phyloP scores from a whole-genome alignment of 2,113 vertebrate species.

The Sorex araneus region DNA sequence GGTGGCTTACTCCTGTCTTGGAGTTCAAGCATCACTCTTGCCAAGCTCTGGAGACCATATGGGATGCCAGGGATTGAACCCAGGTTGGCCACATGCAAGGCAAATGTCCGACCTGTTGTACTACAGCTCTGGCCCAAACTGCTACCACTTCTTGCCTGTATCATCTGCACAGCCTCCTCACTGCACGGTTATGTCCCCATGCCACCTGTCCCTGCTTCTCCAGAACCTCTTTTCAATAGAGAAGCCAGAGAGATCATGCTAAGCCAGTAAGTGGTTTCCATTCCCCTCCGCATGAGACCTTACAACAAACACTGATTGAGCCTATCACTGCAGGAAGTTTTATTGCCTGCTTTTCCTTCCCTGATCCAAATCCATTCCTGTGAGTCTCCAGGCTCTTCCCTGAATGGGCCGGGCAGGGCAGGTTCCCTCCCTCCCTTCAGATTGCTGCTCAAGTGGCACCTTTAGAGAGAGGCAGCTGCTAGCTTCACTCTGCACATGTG shows the following conservation, averaged over 20 bases:
- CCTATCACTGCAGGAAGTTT: not conserved
- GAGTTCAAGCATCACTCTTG: too few species aligned
- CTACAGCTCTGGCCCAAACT: not conserved
- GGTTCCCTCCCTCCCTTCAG: not conserved
- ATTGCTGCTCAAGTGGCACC: constrained; percentile 18
- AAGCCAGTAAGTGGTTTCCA: not conserved
- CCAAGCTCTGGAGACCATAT: too few species aligned
- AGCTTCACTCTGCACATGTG: not conserved
- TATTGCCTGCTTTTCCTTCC: not conserved
- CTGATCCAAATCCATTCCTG: not conserved
- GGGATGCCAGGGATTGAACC: too few species aligned
- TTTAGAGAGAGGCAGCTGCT: too few species aligned
- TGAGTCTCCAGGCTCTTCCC: not conserved
- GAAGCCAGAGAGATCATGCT: not conserved
- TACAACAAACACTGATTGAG: not conserved
- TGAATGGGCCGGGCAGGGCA: constrained; percentile 39
- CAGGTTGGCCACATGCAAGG: too few species aligned
- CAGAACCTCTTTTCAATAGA: constrained; percentile 20
- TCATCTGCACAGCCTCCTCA: not conserved
- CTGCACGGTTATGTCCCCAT: not conserved
- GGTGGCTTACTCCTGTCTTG: too few species aligned
- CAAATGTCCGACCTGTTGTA: too few species aligned
- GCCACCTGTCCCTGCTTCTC: not conserved
- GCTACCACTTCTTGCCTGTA: not conserved
- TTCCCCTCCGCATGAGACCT: not conserved